phyloP scores from a whole-genome alignment of 2,113 vertebrate genomes.

The Clupea harengus region DNA sequence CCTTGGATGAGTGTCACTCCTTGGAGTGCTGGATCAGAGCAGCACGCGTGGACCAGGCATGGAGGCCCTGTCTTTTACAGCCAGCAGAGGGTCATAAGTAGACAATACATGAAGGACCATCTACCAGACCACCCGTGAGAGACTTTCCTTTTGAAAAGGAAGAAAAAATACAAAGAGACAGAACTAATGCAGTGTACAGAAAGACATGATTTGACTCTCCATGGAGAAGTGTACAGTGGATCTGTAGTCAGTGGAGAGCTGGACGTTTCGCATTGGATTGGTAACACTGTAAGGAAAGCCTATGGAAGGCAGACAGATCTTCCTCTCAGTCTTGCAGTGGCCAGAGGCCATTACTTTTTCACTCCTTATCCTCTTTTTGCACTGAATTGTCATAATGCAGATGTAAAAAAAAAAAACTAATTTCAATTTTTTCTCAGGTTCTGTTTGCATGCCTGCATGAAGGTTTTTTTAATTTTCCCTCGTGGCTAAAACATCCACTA shows the following conservation, averaged over 20 bases:
- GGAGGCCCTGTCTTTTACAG: neutral
- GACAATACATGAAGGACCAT: neutral
- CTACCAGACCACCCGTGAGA: neutral
- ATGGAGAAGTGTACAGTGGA: neutral
- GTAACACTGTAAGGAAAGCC: neutral
- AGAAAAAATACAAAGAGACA: neutral
- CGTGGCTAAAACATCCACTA: neutral
- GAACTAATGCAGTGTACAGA: neutral
- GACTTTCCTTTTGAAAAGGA: neutral
- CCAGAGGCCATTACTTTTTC: neutral
- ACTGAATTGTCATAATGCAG: constrained; percentile 38
- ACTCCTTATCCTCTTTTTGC: constrained; percentile 26
- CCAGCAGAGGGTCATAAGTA: neutral
- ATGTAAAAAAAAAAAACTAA: constrained; percentile 14
- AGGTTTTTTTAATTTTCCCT: constrained; percentile 29
- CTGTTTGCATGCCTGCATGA: constrained; percentile 80
- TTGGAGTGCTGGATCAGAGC: neutral
- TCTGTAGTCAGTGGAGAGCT: neutral
- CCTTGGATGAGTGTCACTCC: neutral
- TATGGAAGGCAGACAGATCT: neutral
- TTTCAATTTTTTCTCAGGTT: constrained; percentile 70
- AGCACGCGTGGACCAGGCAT: neutral
- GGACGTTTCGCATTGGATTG: neutral
- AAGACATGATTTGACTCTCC: neutral
- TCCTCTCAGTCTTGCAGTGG: neutral